Conservation (phyloP, 2,113 vertebrate species). For the Catharus minimus region DNA sequence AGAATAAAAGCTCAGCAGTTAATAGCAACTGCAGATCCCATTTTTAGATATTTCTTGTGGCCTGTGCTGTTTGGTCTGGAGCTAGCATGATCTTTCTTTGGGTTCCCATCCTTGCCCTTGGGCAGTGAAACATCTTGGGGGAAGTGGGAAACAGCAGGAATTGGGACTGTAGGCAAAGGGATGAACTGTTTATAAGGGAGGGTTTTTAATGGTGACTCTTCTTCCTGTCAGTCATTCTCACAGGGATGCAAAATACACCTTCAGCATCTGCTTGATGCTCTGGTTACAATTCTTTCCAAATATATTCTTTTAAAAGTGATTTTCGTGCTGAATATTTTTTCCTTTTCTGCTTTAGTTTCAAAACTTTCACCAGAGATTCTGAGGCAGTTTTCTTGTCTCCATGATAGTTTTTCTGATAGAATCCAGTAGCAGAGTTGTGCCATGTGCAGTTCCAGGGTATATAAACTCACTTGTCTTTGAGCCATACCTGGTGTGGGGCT, state of each 20-base stretch:
- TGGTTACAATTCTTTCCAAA: background rate
- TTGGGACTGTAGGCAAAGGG: conserved; percentile 16
- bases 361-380: background rate
- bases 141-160: conserved; percentile 25
- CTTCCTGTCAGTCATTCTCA: background rate
- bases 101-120: conserved; percentile 18
- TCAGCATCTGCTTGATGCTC: background rate
- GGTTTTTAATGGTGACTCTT: background rate
- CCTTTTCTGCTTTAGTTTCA: background rate
- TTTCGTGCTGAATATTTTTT: background rate
- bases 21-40: conserved; percentile 40
- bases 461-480: background rate
- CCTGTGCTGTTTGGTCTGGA: conserved; percentile 14
- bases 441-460: background rate
- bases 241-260: background rate
- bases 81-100: background rate
- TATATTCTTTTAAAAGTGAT: background rate
- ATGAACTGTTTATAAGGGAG: background rate
- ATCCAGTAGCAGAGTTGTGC: background rate
- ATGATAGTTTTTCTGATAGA: background rate
- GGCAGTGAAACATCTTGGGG: conserved; percentile 14
- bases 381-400: background rate
- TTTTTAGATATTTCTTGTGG: conserved; percentile 52
- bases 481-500: background rate
- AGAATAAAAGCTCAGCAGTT: conserved; percentile 37